Evolutionary conservation across 2,113 vertebrate genomes (phyloP).

Genomic region (Girardinichthys multiradiatus): DNA sequence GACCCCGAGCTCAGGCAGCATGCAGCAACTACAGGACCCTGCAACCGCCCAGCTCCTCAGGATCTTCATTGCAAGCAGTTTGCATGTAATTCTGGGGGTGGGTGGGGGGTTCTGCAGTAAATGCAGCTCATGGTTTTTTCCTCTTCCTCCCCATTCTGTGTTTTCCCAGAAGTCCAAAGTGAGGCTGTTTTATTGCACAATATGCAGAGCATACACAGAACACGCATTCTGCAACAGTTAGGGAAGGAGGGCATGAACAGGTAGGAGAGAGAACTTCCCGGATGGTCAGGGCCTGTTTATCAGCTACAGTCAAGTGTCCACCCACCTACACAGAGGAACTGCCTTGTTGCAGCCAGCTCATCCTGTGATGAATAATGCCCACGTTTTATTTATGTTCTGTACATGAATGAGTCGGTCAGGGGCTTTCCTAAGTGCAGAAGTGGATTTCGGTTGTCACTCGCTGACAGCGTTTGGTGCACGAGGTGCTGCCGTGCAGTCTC

Average conservation of each 20-base stretch:
- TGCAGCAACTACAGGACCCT: slow-evolving; percentile 3
- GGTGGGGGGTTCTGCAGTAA: slow-evolving; percentile 46
- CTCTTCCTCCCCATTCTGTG: slow-evolving; percentile 21
- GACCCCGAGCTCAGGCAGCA: slow-evolving; percentile 14
- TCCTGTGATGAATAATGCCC: slow-evolving; percentile 38
- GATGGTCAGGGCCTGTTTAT: slow-evolving; percentile 44
- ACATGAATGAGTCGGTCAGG: slow-evolving; percentile 40
- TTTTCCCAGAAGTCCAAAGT: slow-evolving; percentile 67
- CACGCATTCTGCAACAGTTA: not conserved
- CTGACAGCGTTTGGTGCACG: slow-evolving; percentile 7
- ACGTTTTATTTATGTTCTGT: slow-evolving; percentile 8
- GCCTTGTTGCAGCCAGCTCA: slow-evolving; percentile 36
- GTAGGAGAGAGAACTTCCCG: slow-evolving; percentile 37
- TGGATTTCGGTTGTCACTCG: slow-evolving; percentile 22
- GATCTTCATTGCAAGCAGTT: slow-evolving; percentile 9
- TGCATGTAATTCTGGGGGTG: not conserved
- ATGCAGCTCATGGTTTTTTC: slow-evolving; percentile 28
- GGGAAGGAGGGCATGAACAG: slow-evolving; percentile 30
- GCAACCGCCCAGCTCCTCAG: not conserved
- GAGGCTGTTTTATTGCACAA: slow-evolving; percentile 63
- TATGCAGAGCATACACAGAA: slow-evolving; percentile 22
- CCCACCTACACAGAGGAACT: slow-evolving; percentile 37
- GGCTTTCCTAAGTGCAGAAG: slow-evolving; percentile 47
- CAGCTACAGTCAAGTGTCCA: slow-evolving; percentile 29
- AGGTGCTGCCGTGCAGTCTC: not conserved